Percentiles rank a stretch among this genome's conserved stretches.
Conservation (phyloP, 37 sponge, comb jelly and placozoan species). For the Cliona cf. orientalis region DNA sequence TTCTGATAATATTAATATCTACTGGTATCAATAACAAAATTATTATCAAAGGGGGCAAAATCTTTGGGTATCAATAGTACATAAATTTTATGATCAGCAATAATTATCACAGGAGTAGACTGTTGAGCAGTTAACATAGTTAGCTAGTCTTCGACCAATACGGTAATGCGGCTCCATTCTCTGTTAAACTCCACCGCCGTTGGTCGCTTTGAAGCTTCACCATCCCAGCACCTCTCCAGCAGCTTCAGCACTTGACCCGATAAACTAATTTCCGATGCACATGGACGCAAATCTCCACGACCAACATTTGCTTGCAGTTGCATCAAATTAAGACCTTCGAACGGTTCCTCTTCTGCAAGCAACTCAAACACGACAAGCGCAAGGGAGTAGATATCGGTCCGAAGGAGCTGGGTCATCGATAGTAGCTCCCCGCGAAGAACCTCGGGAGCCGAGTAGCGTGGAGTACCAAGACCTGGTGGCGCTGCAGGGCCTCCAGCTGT, state of each 20-base stretch:
- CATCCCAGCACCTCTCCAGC: constrained; percentile 35
- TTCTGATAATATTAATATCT: no score
- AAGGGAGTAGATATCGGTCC: constrained; percentile 40
- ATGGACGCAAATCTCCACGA: constrained; percentile 14
- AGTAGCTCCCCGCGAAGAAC: constrained; percentile 50
- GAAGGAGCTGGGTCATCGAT: neutral
- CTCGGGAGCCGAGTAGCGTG: constrained; percentile 55
- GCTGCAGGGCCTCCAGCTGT: neutral
- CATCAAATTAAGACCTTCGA: constrained; percentile 34
- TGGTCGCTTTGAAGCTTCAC: constrained; percentile 26
- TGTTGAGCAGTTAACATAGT: no score
- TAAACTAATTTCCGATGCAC: neutral
- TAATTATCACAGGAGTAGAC: no score
- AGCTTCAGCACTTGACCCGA: constrained; percentile 2
- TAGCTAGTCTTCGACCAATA: no score
- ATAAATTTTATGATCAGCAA: no score
- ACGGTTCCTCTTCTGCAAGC: constrained; percentile 49
- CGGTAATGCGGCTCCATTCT: no score
- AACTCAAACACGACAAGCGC: constrained; percentile 46
- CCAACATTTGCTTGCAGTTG: constrained; percentile 40
- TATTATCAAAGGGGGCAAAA: no score
- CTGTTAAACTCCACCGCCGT: constrained; percentile 11
- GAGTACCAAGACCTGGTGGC: constrained; percentile 37
- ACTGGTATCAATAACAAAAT: no score
- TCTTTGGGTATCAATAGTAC: no score